Conservation (phyloP, 2,797 vertebrate genomes). For the Xerus rutilus region DNA sequence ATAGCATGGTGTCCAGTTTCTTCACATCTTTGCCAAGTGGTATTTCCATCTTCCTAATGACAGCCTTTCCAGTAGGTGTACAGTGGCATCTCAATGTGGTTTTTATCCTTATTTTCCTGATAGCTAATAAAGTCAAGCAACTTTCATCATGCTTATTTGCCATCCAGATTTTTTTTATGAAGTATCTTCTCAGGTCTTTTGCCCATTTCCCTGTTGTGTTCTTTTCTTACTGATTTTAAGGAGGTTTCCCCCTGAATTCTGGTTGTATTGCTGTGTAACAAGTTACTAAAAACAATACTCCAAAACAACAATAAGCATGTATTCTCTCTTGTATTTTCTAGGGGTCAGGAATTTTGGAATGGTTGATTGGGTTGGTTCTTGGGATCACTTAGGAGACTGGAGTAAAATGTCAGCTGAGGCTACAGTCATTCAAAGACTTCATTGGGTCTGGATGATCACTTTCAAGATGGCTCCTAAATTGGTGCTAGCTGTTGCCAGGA, state of each 20-base stretch:
- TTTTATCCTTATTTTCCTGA: background rate
- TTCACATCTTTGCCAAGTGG: background rate
- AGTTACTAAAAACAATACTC: constrained; percentile 7
- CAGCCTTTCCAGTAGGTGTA: background rate
- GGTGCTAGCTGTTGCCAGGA: background rate
- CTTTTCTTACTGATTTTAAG: background rate
- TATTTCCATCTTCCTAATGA: background rate
- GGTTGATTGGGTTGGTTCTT: background rate
- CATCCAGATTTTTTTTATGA: background rate
- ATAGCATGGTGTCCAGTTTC: background rate
- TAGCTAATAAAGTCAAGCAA: background rate
- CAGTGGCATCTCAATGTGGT: background rate
- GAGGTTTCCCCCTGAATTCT: background rate
- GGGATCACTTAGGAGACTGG: background rate
- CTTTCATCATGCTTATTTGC: background rate
- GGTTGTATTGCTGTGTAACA: background rate
- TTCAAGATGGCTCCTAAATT: background rate
- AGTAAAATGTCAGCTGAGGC: background rate
- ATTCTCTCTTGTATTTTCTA: background rate
- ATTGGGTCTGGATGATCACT: background rate
- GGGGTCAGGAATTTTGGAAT: background rate
- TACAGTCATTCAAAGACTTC: background rate
- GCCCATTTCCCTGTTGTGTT: background rate
- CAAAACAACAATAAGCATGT: background rate
- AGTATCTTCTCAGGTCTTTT: background rate